Conservation (phyloP, 2,113 vertebrate species). For the Eudyptes chrysolophus region DNA sequence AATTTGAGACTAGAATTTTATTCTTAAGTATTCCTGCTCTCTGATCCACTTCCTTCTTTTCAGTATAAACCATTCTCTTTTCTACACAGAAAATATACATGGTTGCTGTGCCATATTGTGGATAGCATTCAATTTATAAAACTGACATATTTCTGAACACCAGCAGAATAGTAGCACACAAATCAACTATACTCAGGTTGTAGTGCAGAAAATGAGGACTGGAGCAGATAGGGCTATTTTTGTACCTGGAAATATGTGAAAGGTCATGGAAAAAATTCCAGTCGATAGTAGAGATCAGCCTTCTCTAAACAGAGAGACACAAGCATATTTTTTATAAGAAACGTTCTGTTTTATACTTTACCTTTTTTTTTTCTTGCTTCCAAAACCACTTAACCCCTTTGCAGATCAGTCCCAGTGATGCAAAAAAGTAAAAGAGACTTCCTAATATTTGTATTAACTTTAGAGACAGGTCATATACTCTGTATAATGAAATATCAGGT, state of each 20-base stretch:
- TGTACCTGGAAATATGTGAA: background rate
- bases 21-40: conserved; percentile 27
- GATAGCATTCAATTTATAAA: background rate
- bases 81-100: background rate
- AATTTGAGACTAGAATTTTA: conserved; percentile 43
- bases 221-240: background rate
- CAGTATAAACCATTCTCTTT: background rate
- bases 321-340: background rate
- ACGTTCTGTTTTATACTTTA: background rate
- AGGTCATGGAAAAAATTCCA: background rate
- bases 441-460: background rate
- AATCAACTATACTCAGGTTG: background rate
- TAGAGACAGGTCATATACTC: background rate
- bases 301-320: background rate
- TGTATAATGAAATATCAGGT: background rate
- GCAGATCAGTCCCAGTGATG: background rate
- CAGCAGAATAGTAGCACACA: background rate
- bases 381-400: background rate
- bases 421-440: background rate
- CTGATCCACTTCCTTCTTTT: background rate
- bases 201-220: background rate
- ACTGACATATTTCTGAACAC: background rate
- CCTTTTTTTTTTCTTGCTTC: background rate
- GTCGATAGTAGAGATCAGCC: background rate
- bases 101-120: background rate